These are phyloP conservation scores for Prinia subflava DNA, from an alignment of 2,113 vertebrate genomes.

Conservation along the genomic window DNA sequence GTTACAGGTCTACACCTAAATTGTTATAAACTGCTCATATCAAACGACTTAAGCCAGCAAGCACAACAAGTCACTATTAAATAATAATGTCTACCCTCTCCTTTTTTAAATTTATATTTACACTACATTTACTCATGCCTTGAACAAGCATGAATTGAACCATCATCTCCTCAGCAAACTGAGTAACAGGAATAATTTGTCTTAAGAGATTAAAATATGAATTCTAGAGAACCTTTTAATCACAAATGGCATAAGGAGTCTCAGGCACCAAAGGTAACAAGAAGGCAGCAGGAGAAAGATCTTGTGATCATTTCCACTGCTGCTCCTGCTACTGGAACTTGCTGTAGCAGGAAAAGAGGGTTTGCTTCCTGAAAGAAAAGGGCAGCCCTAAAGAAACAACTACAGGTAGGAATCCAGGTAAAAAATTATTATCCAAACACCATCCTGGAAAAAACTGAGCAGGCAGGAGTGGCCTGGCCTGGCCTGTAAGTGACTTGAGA, in stretches of 20 bases:
- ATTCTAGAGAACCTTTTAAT: not conserved
- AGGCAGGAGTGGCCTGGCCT: not conserved
- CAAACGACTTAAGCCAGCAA: not conserved
- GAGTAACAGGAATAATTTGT: not conserved
- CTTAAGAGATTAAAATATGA: not conserved
- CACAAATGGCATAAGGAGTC: not conserved
- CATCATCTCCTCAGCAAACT: not conserved
- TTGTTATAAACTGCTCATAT: not conserved
- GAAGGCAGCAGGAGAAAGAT: not conserved
- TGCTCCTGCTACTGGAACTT: not conserved
- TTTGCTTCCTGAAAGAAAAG: not conserved
- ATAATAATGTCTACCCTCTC: not conserved
- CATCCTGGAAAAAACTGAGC: not conserved
- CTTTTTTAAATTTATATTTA: not conserved
- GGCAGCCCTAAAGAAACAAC: not conserved
- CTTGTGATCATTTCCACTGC: not conserved
- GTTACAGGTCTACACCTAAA: not conserved
- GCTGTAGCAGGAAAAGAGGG: not conserved
- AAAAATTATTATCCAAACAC: not conserved
- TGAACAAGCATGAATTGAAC: not conserved
- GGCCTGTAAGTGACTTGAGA: not conserved
- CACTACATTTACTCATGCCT: not conserved
- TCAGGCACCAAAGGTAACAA: not conserved
- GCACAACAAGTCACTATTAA: not conserved
- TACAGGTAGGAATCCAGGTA: not conserved